phyloP scores from a whole-genome alignment of 2,113 vertebrate species.

The Notarius quadriscutis region DNA sequence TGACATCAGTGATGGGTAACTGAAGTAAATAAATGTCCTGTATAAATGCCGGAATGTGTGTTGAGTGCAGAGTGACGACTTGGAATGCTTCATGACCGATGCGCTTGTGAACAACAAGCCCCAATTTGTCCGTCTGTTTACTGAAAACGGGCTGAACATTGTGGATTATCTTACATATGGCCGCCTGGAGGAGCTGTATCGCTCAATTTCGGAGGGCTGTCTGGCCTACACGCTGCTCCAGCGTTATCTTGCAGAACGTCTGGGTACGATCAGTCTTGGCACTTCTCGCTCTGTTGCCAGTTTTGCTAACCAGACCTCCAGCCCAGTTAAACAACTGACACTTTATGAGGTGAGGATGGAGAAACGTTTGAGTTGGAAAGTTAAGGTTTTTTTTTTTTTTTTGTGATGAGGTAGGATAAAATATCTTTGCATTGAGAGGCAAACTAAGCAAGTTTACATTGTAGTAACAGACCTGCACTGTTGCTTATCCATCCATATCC shows the following conservation, averaged over 20 bases:
- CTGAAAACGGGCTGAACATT: slow-evolving; percentile 82
- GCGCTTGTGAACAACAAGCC: slow-evolving; percentile 84
- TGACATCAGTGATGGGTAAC: not conserved
- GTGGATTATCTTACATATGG: slow-evolving; percentile 77
- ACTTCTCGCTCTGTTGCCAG: not conserved
- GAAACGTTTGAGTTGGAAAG: not conserved
- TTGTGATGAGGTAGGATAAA: not conserved
- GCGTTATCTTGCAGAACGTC: slow-evolving; percentile 62
- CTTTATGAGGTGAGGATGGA: slow-evolving; percentile 70
- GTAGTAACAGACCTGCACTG: not conserved
- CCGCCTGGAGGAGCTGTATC: slow-evolving; percentile 78
- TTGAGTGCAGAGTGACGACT: slow-evolving; percentile 67
- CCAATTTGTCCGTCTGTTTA: slow-evolving; percentile 84
- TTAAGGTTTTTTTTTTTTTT: not conserved
- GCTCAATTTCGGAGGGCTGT: slow-evolving; percentile 67
- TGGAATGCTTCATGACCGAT: slow-evolving; percentile 82
- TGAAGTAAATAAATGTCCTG: not conserved
- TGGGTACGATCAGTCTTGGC: slow-evolving; percentile 5
- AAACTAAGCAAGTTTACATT: too few species aligned
- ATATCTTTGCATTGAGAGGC: not conserved
- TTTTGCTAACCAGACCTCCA: not conserved
- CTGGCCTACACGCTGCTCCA: slow-evolving; percentile 73
- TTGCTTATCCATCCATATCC: not conserved
- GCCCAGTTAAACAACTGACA: slow-evolving; percentile 46
- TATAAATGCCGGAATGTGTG: not conserved